Evolutionary conservation across 2,113 vertebrate species (phyloP).

Genomic region (Antigone vipio): DNA sequence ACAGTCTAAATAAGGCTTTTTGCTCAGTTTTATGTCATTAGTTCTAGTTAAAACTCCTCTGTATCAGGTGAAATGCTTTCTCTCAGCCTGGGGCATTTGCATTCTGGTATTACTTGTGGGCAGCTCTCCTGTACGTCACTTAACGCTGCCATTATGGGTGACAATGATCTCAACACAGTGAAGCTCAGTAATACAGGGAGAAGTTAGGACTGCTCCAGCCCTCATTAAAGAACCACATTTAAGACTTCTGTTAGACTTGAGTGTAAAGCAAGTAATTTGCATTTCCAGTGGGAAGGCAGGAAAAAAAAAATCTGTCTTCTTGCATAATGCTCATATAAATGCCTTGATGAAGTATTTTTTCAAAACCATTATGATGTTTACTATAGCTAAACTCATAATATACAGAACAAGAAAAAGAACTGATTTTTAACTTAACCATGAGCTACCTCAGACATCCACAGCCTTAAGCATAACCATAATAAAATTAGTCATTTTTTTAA

Average conservation of each 20-base stretch:
- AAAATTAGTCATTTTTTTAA: not conserved
- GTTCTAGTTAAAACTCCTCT: not conserved
- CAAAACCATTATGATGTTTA: not conserved
- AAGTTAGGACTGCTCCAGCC: not conserved
- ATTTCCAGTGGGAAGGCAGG: not conserved
- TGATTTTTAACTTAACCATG: not conserved
- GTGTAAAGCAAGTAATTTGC: not conserved
- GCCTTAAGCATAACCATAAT: not conserved
- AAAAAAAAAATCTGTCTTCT: not conserved
- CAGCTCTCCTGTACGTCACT: not conserved
- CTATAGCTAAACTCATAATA: not conserved
- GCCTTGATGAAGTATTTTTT: not conserved
- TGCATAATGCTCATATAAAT: not conserved
- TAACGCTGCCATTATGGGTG: not conserved
- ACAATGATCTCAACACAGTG: not conserved
- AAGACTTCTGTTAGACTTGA: not conserved
- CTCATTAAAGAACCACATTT: not conserved
- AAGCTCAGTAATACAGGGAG: not conserved
- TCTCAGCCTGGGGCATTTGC: not conserved
- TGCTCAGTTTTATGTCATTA: not conserved
- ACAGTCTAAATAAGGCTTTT: not conserved
- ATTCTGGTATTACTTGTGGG: not conserved
- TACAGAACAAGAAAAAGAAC: not conserved
- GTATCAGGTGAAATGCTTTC: not conserved
- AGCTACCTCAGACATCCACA: not conserved